Percentiles rank a stretch among this genome's conserved stretches.
phyloP scores from a whole-genome alignment of 2,888 invertebrate genomes.

The Pandemis corylana region DNA sequence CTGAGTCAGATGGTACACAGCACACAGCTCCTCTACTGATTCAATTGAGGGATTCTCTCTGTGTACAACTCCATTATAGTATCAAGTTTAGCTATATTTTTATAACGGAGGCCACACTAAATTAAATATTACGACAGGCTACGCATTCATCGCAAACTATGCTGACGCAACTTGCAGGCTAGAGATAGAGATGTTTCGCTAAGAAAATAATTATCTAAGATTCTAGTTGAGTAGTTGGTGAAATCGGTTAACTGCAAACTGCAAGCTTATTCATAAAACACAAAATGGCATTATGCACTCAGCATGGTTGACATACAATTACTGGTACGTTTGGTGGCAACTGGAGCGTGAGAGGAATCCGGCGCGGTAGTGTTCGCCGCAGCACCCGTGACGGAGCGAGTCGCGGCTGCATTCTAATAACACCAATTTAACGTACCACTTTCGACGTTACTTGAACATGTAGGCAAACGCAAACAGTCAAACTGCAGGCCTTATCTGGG shows the following conservation, averaged over 20 bases:
- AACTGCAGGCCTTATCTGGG: constrained; percentile 3
- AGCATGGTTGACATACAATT: constrained; percentile 75
- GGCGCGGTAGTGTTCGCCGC: constrained; percentile 70
- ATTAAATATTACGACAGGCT: constrained; percentile 5
- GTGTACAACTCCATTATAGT: not conserved
- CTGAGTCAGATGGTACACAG: not conserved
- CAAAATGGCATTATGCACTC: constrained; percentile 48
- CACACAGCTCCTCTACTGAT: not conserved
- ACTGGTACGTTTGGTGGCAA: constrained; percentile 75
- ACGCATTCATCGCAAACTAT: constrained; percentile 1
- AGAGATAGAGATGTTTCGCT: not conserved
- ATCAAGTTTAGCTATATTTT: not conserved
- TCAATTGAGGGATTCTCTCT: not conserved
- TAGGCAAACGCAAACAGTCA: not conserved
- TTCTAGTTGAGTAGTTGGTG: not conserved
- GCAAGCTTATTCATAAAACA: not conserved
- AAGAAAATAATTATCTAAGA: not conserved
- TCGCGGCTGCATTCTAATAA: constrained; percentile 61
- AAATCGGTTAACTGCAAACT: not conserved
- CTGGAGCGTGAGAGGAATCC: constrained; percentile 83
- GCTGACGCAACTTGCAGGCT: not conserved
- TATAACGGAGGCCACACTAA: not conserved
- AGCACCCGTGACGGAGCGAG: constrained; percentile 72
- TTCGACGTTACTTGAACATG: constrained; percentile 27
- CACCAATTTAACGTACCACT: constrained; percentile 44